Conservation (phyloP, 2,888 invertebrate species). For the Hyalella azteca region DNA sequence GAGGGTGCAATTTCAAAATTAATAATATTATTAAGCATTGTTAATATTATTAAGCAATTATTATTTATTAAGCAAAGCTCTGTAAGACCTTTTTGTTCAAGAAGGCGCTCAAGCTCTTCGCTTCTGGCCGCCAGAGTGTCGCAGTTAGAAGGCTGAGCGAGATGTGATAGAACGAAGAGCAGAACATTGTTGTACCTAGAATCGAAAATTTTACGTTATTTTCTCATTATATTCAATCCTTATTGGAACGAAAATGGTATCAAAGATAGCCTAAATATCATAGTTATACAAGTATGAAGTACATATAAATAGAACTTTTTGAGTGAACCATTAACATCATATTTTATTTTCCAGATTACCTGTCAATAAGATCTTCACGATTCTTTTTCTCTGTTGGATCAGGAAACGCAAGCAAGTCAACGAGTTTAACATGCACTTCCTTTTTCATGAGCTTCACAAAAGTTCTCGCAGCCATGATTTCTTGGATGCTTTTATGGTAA, state of each 20-base stretch:
- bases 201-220: no score
- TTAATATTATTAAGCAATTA: neutral
- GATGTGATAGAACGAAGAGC: neutral
- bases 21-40: neutral
- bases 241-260: no score
- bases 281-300: no score
- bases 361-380: neutral
- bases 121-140: neutral
- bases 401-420: neutral
- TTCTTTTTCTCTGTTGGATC: no score
- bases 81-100: neutral
- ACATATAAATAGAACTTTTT: no score
- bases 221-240: no score
- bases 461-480: slow-evolving; percentile 12
- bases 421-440: neutral
- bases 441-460: neutral
- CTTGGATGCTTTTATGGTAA: neutral
- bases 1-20: neutral
- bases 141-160: neutral
- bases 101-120: neutral
- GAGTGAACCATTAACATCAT: neutral
- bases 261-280: no score
- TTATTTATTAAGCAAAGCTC: neutral
- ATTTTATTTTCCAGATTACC: no score
- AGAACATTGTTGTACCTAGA: neutral